phyloP scores from a whole-genome alignment of 2,797 vertebrate species.

The Sebastes steindachneri region DNA sequence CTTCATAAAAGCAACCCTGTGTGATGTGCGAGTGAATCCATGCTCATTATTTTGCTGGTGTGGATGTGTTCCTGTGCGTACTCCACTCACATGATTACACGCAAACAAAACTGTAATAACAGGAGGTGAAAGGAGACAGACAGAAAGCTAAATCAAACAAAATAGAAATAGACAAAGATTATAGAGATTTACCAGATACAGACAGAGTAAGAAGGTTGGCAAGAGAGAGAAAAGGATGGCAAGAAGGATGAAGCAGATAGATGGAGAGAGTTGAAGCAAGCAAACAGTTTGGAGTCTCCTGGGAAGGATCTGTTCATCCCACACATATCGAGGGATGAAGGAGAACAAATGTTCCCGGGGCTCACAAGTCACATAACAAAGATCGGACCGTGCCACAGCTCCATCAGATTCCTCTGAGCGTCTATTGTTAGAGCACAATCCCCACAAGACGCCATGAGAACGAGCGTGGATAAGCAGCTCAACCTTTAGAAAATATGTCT shows the following conservation, averaged over 20 bases:
- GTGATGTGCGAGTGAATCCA: conserved; percentile 4
- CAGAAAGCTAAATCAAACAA: conserved; percentile 33
- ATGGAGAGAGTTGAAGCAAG: conserved; percentile 51
- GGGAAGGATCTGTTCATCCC: conserved; percentile 72
- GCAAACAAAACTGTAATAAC: conserved; percentile 46
- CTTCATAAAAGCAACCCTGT: conserved; percentile 20
- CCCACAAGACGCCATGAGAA: conserved; percentile 48
- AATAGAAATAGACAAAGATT: conserved; percentile 43
- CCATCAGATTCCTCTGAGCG: conserved; percentile 55
- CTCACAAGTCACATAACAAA: conserved; percentile 69
- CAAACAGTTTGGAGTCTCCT: conserved; percentile 61
- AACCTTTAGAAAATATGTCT: conserved; percentile 59
- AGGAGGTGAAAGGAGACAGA: conserved; percentile 18
- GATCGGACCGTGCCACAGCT: conserved; percentile 57
- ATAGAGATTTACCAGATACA: conserved; percentile 38
- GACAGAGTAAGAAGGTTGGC: conserved; percentile 38
- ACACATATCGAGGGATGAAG: conserved; percentile 74
- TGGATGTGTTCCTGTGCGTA: conserved; percentile 36
- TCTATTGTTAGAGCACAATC: conserved; percentile 68
- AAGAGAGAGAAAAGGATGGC: conserved; percentile 24
- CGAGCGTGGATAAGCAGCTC: conserved; percentile 38
- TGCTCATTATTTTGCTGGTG: conserved; percentile 38
- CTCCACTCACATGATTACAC: conserved; percentile 31
- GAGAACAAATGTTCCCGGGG: conserved; percentile 76
- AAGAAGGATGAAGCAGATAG: conserved; percentile 41